Percentiles rank a stretch among this genome's conserved stretches.
phyloP scores from a whole-genome alignment of 2,888 invertebrate species.

The Mantis religiosa region DNA sequence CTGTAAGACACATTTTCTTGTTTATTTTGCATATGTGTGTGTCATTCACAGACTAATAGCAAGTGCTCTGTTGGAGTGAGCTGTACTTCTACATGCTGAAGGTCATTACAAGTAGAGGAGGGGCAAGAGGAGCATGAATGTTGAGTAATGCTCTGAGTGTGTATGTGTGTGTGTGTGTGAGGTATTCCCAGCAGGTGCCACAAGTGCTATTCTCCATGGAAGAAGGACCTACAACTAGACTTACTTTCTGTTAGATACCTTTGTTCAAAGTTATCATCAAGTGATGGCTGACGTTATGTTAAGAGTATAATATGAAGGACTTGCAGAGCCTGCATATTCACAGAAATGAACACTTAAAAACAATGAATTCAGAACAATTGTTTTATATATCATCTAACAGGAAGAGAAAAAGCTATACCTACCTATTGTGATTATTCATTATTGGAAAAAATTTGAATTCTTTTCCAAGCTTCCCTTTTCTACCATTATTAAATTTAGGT shows the following conservation, averaged over 20 bases:
- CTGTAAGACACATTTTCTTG: neutral
- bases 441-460: too few species aligned
- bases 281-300: neutral
- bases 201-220: neutral
- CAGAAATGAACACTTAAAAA: too few species aligned
- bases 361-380: too few species aligned
- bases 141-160: constrained; percentile 2
- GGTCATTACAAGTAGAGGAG: neutral
- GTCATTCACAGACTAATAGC: neutral
- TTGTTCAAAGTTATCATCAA: neutral
- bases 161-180: neutral
- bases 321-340: too few species aligned
- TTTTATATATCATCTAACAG: too few species aligned
- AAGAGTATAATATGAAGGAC: neutral
- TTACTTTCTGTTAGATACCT: neutral
- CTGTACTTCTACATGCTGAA: neutral
- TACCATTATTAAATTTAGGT: too few species aligned
- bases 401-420: too few species aligned
- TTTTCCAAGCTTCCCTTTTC: too few species aligned
- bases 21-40: neutral
- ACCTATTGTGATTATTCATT: too few species aligned
- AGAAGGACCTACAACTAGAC: neutral
- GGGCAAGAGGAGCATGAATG: neutral
- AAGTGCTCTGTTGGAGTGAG: neutral
- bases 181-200: constrained; percentile 4